These are phyloP conservation scores for Epinotia demarniana DNA, from an alignment of 2,888 invertebrate genomes.

Conservation along the genomic window DNA sequence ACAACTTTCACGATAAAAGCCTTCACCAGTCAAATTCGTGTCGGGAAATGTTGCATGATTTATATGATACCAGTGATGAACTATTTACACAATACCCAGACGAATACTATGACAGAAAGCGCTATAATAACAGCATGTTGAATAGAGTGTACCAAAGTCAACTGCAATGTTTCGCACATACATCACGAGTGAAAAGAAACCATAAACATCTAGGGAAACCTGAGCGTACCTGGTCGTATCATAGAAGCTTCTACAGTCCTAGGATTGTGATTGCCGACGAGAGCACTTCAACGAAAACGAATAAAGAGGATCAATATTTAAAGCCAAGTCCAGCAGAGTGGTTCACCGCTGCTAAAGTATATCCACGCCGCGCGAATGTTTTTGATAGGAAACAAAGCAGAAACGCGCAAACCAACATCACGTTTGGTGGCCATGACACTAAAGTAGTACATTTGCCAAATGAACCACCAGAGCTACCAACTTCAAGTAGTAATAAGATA, in stretches of 20 bases:
- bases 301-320: neutral
- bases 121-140: neutral
- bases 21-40: neutral
- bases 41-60: constrained; percentile 1
- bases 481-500: neutral
- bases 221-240: neutral
- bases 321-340: neutral
- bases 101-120: neutral
- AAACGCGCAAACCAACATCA: constrained; percentile 20
- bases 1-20: constrained; percentile 53
- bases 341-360: neutral
- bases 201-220: neutral
- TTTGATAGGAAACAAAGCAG: neutral
- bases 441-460: neutral
- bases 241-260: neutral
- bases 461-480: neutral
- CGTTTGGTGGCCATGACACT: neutral
- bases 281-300: neutral
- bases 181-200: neutral
- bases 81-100: neutral
- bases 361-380: neutral
- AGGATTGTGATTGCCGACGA: neutral
- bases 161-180: neutral
- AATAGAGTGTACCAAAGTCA: neutral
- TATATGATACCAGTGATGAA: neutral